Percentiles rank a stretch among this genome's conserved stretches.
Conservation (phyloP, 1,140 invertebrate species). For the Drosophila pandora region DNA sequence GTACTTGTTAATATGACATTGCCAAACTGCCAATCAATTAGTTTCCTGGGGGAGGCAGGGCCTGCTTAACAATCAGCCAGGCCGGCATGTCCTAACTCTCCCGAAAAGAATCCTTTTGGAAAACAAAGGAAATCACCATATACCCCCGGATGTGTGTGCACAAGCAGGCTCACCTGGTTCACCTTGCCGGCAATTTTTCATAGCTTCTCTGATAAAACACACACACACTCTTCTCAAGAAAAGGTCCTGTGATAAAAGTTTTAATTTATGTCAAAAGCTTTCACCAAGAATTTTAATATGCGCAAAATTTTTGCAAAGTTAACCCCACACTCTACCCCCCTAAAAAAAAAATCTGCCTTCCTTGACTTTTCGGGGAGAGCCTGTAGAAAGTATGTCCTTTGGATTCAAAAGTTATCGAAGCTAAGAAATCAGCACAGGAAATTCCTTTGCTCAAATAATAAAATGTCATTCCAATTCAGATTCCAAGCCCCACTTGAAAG, state of each 20-base stretch:
- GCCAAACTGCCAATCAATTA: conserved; percentile 33
- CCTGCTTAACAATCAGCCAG: too few relatives aligned
- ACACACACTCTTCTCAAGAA: not conserved
- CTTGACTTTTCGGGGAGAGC: not conserved
- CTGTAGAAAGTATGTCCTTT: not conserved
- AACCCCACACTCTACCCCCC: not conserved
- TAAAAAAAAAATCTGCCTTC: not conserved
- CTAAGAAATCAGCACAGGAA: not conserved
- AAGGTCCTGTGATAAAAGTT: conserved; percentile 56
- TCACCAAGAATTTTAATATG: conserved; percentile 83
- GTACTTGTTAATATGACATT: conserved; percentile 4
- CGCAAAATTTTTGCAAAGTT: conserved; percentile 79
- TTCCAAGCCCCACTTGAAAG: not conserved
- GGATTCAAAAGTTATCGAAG: conserved; percentile 35
- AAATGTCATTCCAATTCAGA: too few relatives aligned
- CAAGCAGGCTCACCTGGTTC: not conserved
- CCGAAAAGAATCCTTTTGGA: not conserved
- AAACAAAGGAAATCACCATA: conserved; percentile 19
- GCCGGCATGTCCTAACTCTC: not conserved
- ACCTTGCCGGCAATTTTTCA: conserved; percentile 13
- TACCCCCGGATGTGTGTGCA: not conserved
- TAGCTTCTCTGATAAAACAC: not conserved
- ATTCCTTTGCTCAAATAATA: not conserved
- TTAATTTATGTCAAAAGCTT: conserved; percentile 83
- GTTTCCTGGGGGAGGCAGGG: not conserved